Evolutionary conservation across 2,888 invertebrate genomes (phyloP).

Genomic region (Chalcosyrphus nemorum): DNA sequence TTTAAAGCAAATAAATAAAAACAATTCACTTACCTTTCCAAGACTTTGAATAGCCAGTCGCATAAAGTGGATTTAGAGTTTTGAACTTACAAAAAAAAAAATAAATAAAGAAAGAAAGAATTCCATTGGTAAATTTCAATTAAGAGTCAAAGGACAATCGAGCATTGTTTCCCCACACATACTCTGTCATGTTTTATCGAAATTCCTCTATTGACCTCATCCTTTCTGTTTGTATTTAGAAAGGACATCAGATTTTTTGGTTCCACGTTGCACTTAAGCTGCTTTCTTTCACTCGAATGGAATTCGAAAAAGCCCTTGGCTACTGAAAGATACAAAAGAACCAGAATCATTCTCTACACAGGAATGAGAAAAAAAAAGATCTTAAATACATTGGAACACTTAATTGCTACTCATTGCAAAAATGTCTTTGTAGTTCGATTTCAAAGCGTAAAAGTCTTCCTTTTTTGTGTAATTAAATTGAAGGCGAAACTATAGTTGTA

Average conservation of each 20-base stretch:
- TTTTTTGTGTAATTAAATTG: slow-evolving; percentile 40
- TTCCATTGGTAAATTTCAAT: slow-evolving; percentile 53
- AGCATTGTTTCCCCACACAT: slow-evolving; percentile 8
- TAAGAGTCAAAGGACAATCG: slow-evolving; percentile 28
- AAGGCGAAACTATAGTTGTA: slow-evolving; percentile 2
- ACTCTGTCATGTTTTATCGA: not conserved
- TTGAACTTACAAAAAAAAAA: not conserved
- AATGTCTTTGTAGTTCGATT: slow-evolving; percentile 57
- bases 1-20: not conserved
- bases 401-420: slow-evolving; percentile 56
- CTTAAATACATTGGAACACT: slow-evolving; percentile 43
- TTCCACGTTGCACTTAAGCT: slow-evolving; percentile 4
- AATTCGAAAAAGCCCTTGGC: slow-evolving; percentile 28
- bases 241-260: slow-evolving; percentile 11
- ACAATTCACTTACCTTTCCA: not conserved
- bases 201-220: slow-evolving; percentile 13
- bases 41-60: not conserved
- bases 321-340: not conserved
- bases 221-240: not conserved
- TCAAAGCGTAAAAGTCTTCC: slow-evolving; percentile 31
- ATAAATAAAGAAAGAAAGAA: slow-evolving; percentile 3
- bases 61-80: not conserved
- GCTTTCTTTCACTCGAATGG: slow-evolving; percentile 14
- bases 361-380: not conserved
- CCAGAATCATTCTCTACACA: not conserved